These are phyloP conservation scores for Pachyuromys duprasi DNA, from an alignment of 2,797 vertebrate genomes.

Conservation along the genomic window DNA sequence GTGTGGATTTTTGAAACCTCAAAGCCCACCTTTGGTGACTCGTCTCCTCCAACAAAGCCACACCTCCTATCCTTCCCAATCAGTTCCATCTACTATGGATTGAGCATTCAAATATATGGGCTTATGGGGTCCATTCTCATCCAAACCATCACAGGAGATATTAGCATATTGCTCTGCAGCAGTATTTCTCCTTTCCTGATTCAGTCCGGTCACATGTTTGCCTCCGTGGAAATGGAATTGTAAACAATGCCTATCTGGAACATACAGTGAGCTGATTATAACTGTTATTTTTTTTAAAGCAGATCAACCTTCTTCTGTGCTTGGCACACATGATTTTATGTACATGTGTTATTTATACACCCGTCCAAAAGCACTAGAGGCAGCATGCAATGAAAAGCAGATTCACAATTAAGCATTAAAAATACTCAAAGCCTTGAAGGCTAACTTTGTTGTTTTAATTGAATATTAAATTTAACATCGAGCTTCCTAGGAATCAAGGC, in stretches of 20 bases:
- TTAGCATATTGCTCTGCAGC: not conserved
- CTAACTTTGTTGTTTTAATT: conserved; percentile 73
- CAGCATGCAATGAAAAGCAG: conserved; percentile 58
- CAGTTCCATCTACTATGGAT: not conserved
- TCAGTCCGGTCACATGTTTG: not conserved
- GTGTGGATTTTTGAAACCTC: not conserved
- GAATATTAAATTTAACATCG: conserved; percentile 59
- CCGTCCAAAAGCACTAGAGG: conserved; percentile 10
- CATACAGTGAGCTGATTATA: not conserved
- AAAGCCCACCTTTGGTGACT: not conserved
- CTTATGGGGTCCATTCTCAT: not conserved
- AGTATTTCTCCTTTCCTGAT: not conserved
- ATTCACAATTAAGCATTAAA: conserved; percentile 59
- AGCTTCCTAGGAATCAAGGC: conserved; percentile 69
- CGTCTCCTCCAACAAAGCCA: not conserved
- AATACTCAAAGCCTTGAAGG: conserved; percentile 63
- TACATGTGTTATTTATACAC: conserved; percentile 57
- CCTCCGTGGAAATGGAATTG: not conserved
- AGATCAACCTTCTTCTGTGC: conserved; percentile 35
- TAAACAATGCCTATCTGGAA: conserved; percentile 11
- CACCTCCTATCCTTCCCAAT: not conserved
- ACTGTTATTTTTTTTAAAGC: conserved; percentile 21
- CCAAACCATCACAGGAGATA: not conserved
- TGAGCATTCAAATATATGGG: not conserved
- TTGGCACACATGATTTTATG: conserved; percentile 49